These are phyloP conservation scores for Nestor notabilis DNA, from an alignment of 2,113 vertebrate species.

Conservation along the genomic window DNA sequence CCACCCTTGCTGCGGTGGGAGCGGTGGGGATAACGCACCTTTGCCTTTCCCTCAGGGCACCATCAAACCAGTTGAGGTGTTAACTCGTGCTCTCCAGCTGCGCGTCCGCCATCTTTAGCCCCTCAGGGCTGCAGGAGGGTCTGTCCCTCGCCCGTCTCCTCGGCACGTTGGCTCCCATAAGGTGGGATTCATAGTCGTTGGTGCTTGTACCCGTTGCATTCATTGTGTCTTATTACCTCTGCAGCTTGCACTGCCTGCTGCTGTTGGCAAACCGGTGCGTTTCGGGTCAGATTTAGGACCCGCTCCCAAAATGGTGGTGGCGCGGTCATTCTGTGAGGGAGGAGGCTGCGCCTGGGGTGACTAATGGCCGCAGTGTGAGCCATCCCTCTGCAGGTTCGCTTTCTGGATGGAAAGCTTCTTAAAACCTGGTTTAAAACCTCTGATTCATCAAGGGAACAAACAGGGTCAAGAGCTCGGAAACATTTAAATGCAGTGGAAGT, in stretches of 20 bases:
- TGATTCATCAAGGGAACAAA: neutral
- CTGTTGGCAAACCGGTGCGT: accelerated
- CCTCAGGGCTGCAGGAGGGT: neutral
- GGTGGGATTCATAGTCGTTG: accelerated
- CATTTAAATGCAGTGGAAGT: too few species aligned
- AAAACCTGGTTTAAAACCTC: neutral
- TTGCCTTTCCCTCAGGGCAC: too few species aligned
- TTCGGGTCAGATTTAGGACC: neutral
- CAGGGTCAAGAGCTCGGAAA: neutral
- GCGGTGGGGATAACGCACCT: accelerated
- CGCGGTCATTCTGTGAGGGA: accelerated
- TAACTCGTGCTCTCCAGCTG: neutral
- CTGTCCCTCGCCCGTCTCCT: too few species aligned
- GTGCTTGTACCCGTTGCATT: accelerated
- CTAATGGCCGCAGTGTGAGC: neutral
- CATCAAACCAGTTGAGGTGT: neutral
- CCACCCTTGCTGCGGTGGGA: neutral
- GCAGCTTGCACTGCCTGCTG: neutral
- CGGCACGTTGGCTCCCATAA: accelerated
- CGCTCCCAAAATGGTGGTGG: neutral
- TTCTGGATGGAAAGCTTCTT: neutral
- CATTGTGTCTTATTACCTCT: accelerated
- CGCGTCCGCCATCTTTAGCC: accelerated
- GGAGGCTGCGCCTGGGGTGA: neutral
- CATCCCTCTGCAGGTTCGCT: neutral